A percentile compares a stretch with the other conserved stretches of the same genome.
Evolutionary conservation across 1,140 invertebrate species (phyloP).

Genomic region (Zaprionus kolodkinae): DNA sequence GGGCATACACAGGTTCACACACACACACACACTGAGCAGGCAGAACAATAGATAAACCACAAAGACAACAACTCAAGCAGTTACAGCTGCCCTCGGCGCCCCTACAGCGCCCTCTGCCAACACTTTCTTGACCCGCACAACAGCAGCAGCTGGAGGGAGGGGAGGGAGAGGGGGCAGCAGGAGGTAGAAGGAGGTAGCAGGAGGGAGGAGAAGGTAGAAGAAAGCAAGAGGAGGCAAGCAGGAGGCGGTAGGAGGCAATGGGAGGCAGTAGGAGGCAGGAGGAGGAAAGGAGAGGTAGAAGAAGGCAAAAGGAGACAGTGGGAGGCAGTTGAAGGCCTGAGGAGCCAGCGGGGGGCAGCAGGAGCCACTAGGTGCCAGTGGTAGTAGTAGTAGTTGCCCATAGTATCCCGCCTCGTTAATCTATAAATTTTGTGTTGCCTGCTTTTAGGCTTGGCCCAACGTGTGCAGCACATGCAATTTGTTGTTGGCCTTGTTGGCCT

Average conservation of each 20-base stretch:
- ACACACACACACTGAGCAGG: background rate
- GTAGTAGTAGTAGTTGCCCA: too few relatives aligned
- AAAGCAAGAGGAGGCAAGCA: too few relatives aligned
- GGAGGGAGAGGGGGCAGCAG: background rate
- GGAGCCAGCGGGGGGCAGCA: too few relatives aligned
- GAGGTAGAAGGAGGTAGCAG: too few relatives aligned
- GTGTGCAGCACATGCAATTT: constrained; percentile 55
- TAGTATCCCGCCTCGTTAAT: constrained; percentile 9
- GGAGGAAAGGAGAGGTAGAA: too few relatives aligned
- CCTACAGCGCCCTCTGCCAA: too few relatives aligned
- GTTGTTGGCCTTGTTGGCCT: constrained; percentile 45
- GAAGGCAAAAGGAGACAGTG: too few relatives aligned
- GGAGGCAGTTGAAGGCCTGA: too few relatives aligned
- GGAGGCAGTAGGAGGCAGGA: too few relatives aligned
- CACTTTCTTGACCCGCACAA: constrained; percentile 47
- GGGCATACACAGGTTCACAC: background rate
- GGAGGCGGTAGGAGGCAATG: too few relatives aligned
- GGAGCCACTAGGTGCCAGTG: too few relatives aligned
- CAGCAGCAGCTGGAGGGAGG: background rate
- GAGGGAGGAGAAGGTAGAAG: too few relatives aligned
- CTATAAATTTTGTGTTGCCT: constrained; percentile 41
- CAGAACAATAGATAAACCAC: constrained; percentile 19
- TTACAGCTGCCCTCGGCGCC: background rate
- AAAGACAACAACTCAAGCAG: constrained; percentile 27
- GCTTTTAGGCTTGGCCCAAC: constrained; percentile 31